Conservation (phyloP, 2,797 vertebrate species). For the Emydoidea blandingii region DNA sequence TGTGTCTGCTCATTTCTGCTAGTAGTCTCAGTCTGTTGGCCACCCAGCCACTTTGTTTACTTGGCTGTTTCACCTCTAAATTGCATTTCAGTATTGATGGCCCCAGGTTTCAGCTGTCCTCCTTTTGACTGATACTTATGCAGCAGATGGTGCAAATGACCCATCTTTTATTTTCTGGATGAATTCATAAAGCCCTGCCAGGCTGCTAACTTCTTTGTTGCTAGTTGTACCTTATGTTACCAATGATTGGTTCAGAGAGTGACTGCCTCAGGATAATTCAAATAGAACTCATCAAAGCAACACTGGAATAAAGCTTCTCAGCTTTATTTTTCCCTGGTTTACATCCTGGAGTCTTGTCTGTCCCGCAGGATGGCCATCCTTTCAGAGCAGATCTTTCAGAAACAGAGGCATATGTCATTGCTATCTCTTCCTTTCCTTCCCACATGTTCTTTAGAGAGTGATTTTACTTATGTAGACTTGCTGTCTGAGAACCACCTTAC, state of each 20-base stretch:
- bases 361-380: background rate
- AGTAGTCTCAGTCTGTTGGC: accelerated
- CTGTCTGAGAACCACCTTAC: background rate
- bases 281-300: background rate
- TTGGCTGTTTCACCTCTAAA: background rate
- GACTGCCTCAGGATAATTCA: background rate
- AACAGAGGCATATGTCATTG: background rate
- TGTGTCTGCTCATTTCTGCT: accelerated
- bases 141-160: slow-evolving; percentile 51
- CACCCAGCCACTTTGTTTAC: background rate
- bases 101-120: slow-evolving; percentile 14
- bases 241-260: background rate
- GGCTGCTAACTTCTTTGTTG: background rate
- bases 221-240: accelerated
- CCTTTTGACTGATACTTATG: background rate
- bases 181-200: background rate
- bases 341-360: background rate
- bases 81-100: background rate
- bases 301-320: no score
- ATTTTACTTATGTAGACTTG: background rate
- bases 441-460: background rate
- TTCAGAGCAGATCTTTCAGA: background rate
- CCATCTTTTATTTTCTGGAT: slow-evolving; percentile 37
- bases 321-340: background rate
- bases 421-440: background rate